Evolutionary conservation across 2,113 vertebrate species (phyloP), one percentile per base, ranked within the genome.

Genomic region (Eptatretus burgeri): DNA sequence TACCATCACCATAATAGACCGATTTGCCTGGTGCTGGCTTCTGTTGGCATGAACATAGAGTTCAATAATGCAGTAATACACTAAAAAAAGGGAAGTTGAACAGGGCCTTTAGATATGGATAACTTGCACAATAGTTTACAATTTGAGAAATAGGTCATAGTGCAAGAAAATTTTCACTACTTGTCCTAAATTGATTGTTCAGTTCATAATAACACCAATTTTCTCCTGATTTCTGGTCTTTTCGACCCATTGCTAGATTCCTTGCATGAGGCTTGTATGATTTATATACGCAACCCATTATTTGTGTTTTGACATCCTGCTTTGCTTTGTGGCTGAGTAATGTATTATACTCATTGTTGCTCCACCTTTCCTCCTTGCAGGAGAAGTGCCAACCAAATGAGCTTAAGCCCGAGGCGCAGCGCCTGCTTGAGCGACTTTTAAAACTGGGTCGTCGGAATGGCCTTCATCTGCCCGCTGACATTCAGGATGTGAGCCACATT

Each of bases 361-460:
- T 64, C 5, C 12, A 10, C 56, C 64, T 49, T 14, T 65, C 41
- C 13, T 17, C 51, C 52, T 74, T 79, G 16, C 73, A 94, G 87
- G 74, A 82, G 60, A 83, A 84, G 51, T 51, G 76, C 0, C 74
- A 78, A 1, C 70, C 69, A 0, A 67, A 71, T 11, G 71, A 72
- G 0, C 68, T 93, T 66, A 74, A 71, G 12, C 71, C 77, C 0
- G 89, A 95, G 71, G 81, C 82, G 0, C 74, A 66, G 10, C 75
- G 89, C 1, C 91, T 84, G 66, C 78, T 95, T 69, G 86, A 94
- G 69, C 78, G 85, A 51, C 76, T 93, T 51, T 73, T 93, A 69
- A 86, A 82, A 65, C 65, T 93, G 67, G 83, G 87, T 0, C 76
- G 73, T 1, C 79, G 91, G 66, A 98, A 93, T 0, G 91, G 91